Percentiles rank a stretch among this genome's conserved stretches.
phyloP scores from a whole-genome alignment of 35 echinoderm and acorn worm genomes.

The Strongylocentrotus purpuratus region DNA sequence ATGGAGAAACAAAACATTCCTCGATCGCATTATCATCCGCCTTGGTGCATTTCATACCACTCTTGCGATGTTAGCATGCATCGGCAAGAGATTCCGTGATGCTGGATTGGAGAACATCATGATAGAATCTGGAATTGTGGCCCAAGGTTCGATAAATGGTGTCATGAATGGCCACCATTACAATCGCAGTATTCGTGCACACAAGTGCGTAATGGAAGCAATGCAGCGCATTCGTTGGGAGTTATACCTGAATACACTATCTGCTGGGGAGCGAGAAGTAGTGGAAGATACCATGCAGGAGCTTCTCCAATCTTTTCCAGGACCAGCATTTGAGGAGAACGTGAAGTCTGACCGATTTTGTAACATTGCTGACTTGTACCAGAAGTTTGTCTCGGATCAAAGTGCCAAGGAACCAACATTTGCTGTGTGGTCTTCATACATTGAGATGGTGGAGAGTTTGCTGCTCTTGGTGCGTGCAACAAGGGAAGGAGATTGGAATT shows the following conservation, averaged over 20 bases:
- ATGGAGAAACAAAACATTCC: slow-evolving; percentile 60
- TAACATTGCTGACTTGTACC: background rate
- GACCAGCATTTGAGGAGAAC: background rate
- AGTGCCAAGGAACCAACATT: slow-evolving; percentile 43
- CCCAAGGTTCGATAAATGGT: slow-evolving; percentile 63
- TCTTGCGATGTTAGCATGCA: slow-evolving; percentile 65
- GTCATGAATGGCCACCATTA: slow-evolving; percentile 73
- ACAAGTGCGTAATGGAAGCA: background rate
- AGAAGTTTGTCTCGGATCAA: background rate
- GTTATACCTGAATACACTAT: background rate
- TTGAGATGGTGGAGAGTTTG: slow-evolving; percentile 62
- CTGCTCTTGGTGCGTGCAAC: slow-evolving; percentile 66
- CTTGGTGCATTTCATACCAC: slow-evolving; percentile 81
- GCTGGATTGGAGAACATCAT: slow-evolving; percentile 74
- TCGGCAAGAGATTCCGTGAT: slow-evolving; percentile 77
- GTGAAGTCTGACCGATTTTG: background rate
- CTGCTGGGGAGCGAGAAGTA: background rate
- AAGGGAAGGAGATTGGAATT: slow-evolving; percentile 61
- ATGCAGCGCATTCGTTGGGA: background rate
- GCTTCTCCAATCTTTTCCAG: background rate
- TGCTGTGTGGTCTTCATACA: slow-evolving; percentile 65
- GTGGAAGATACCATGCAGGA: background rate
- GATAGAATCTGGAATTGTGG: slow-evolving; percentile 65
- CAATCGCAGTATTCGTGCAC: slow-evolving; percentile 23
- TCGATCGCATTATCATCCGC: slow-evolving; percentile 32